phyloP scores from a whole-genome alignment of 2,888 invertebrate genomes.

The Oconnorella tubifera region DNA sequence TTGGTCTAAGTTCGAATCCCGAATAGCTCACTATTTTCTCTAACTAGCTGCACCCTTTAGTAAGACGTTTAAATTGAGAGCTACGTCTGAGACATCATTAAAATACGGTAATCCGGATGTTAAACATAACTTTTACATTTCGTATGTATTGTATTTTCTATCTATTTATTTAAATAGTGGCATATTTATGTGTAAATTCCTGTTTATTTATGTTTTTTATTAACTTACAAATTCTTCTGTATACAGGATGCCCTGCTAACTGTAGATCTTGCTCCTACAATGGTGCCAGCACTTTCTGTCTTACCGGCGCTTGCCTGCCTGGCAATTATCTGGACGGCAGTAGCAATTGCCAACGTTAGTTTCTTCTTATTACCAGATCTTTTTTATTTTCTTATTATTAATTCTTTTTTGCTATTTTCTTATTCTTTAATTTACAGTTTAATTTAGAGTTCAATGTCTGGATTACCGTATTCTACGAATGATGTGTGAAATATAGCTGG shows the following conservation, averaged over 20 bases:
- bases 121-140: too few species aligned
- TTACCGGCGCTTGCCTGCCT: conserved; percentile 16
- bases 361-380: neutral
- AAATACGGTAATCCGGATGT: too few species aligned
- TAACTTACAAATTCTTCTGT: too few species aligned
- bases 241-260: conserved; percentile 19
- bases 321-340: conserved; percentile 5
- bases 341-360: conserved; percentile 13
- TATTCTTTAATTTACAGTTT: neutral
- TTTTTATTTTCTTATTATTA: too few species aligned
- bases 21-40: too few species aligned
- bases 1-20: too few species aligned
- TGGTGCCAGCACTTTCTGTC: conserved; percentile 19
- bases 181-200: neutral
- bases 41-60: too few species aligned
- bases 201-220: neutral
- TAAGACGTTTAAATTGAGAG: neutral
- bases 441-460: neutral
- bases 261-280: conserved; percentile 16
- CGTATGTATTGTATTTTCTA: too few species aligned
- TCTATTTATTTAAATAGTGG: too few species aligned
- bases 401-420: neutral
- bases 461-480: too few species aligned
- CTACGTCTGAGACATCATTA: too few species aligned
- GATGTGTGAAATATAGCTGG: too few species aligned